A percentile compares a stretch with the other conserved stretches of the same genome.
phyloP scores from a whole-genome alignment of 2,113 vertebrate species.

The Pampusana beccarii region DNA sequence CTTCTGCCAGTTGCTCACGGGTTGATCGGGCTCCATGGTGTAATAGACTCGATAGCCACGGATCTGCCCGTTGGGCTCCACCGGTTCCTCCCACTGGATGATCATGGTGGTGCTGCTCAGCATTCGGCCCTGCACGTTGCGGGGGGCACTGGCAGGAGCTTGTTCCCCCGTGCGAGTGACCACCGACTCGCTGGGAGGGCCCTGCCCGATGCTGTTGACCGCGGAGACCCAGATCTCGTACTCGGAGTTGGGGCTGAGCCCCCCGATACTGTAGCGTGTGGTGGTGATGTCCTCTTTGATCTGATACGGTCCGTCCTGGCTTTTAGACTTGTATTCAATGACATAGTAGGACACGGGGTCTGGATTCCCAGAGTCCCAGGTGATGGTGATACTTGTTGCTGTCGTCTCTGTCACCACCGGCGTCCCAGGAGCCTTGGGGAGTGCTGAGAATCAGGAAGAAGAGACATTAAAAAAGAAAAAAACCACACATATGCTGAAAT shows the following conservation, averaged over 20 bases:
- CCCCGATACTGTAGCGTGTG: constrained; percentile 97
- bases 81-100: constrained; percentile 96
- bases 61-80: constrained; percentile 97
- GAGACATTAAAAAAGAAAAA: neutral
- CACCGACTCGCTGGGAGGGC: constrained; percentile 92
- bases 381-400: constrained; percentile 97
- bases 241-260: constrained; percentile 96
- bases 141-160: constrained; percentile 92
- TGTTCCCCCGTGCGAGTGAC: constrained; percentile 95
- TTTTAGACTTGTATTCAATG: constrained; percentile 95
- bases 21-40: constrained; percentile 91
- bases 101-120: constrained; percentile 95
- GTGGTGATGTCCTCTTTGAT: constrained; percentile 96
- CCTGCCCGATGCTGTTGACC: constrained; percentile 96
- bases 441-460: constrained; percentile 80
- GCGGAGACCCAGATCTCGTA: constrained; percentile 97
- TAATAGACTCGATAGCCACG: constrained; percentile 95
- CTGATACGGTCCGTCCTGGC: constrained; percentile 92
- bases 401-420: constrained; percentile 96
- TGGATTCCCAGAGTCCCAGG: constrained; percentile 98
- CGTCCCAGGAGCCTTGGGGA: constrained; percentile 94
- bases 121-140: constrained; percentile 93
- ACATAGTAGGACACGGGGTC: constrained; percentile 95
- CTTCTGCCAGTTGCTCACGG: constrained; percentile 93
- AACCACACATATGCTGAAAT: neutral